These are phyloP conservation scores for Sisyra nigra DNA, from an alignment of 2,888 invertebrate species.

Conservation along the genomic window DNA sequence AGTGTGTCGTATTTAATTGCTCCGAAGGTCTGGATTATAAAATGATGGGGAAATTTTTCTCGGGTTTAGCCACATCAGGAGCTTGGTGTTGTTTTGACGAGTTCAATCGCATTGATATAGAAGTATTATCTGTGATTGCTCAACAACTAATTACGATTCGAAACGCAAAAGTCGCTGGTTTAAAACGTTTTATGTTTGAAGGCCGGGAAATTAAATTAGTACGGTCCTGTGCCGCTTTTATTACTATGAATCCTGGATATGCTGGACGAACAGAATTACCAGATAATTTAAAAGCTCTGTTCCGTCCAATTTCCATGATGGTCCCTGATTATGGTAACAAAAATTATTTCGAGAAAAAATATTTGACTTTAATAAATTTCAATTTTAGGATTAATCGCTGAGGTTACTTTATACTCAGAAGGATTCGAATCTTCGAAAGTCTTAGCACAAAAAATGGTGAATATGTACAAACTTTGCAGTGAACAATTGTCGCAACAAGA, in stretches of 20 bases:
- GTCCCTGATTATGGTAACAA: slow-evolving; percentile 71
- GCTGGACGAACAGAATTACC: slow-evolving; percentile 80
- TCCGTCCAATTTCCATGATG: slow-evolving; percentile 84
- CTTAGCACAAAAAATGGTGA: slow-evolving; percentile 81
- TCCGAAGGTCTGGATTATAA: slow-evolving; percentile 61
- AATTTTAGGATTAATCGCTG: slow-evolving; percentile 58
- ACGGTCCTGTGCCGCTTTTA: slow-evolving; percentile 67
- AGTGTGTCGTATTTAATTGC: slow-evolving; percentile 85
- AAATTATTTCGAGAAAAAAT: not conserved
- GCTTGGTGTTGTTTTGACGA: slow-evolving; percentile 91
- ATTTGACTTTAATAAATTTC: slow-evolving; percentile 1
- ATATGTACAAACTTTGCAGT: slow-evolving; percentile 83
- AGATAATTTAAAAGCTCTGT: slow-evolving; percentile 74
- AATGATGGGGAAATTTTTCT: slow-evolving; percentile 86
- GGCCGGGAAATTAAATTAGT: slow-evolving; percentile 74
- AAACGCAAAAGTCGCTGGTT: slow-evolving; percentile 62
- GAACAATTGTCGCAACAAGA: slow-evolving; percentile 85
- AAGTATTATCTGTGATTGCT: slow-evolving; percentile 78
- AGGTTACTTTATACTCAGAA: slow-evolving; percentile 85
- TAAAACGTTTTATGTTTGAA: slow-evolving; percentile 68
- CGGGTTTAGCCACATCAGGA: slow-evolving; percentile 76
- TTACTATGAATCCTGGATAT: slow-evolving; percentile 88
- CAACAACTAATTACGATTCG: slow-evolving; percentile 79
- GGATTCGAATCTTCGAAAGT: slow-evolving; percentile 79
- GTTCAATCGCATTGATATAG: slow-evolving; percentile 81